phyloP scores from a whole-genome alignment of 2,797 vertebrate species.

The Pristis pectinata region DNA sequence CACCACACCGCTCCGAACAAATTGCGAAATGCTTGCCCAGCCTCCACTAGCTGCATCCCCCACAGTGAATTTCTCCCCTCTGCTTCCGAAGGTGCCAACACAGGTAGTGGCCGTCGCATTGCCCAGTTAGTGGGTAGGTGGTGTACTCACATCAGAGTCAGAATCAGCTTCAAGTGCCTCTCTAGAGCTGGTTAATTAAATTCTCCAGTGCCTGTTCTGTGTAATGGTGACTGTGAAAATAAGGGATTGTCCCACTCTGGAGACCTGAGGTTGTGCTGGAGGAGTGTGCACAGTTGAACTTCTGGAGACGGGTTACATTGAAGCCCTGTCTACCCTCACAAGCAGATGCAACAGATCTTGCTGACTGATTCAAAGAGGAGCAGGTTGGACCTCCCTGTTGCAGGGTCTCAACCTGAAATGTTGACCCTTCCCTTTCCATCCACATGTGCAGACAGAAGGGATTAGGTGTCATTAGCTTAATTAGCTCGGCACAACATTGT shows the following conservation, averaged over 20 bases:
- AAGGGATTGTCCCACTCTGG: too few relatives aligned
- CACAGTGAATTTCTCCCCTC: not conserved
- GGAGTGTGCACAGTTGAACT: not conserved
- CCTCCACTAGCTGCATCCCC: too few relatives aligned
- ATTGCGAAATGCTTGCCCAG: too few relatives aligned
- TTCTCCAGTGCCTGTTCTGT: too few relatives aligned
- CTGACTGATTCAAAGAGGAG: not conserved
- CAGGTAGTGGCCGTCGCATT: not conserved
- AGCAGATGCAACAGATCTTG: not conserved
- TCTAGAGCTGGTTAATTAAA: not conserved
- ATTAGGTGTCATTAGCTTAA: too few relatives aligned
- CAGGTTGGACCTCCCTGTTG: not conserved
- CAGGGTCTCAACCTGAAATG: too few relatives aligned
- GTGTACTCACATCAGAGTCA: not conserved
- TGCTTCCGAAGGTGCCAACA: not conserved
- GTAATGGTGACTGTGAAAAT: too few relatives aligned
- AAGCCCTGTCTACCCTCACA: not conserved
- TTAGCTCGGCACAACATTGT: too few relatives aligned
- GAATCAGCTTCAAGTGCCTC: not conserved
- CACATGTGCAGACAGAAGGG: too few relatives aligned
- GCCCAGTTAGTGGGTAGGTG: too few relatives aligned
- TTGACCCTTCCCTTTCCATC: too few relatives aligned
- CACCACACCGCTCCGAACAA: too few relatives aligned
- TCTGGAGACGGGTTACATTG: not conserved
- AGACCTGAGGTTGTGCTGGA: not conserved